Conservation (phyloP, 2,113 vertebrate genomes). For the Perca schrenkii region DNA sequence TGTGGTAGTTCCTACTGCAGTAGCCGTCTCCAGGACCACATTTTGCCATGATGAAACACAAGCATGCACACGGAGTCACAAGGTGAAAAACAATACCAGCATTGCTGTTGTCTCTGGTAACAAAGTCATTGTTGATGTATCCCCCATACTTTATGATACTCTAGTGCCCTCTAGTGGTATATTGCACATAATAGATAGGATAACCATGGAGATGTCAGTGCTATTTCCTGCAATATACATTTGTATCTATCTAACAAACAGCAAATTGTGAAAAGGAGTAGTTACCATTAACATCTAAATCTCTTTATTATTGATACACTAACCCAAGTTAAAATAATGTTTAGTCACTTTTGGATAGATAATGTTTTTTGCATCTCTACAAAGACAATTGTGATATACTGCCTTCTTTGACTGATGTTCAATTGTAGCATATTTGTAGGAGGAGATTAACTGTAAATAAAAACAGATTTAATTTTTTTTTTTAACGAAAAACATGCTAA, state of each 20-base stretch:
- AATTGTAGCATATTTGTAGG: neutral
- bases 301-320: neutral
- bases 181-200: neutral
- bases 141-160: neutral
- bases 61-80: too few relatives aligned
- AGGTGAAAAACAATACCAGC: too few relatives aligned
- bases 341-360: neutral
- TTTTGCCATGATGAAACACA: too few relatives aligned
- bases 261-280: neutral
- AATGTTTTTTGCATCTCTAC: neutral
- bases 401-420: neutral
- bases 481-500: neutral
- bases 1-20: too few relatives aligned
- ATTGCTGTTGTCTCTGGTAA: neutral
- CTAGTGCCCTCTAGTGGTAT: conserved; percentile 49
- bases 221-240: neutral
- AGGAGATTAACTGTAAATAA: neutral
- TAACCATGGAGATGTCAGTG: neutral
- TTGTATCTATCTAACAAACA: neutral
- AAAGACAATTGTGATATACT: neutral
- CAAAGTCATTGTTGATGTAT: neutral
- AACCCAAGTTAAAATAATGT: neutral
- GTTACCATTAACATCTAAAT: neutral
- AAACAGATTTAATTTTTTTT: neutral
- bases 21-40: too few relatives aligned